Conservation (phyloP, 2,797 vertebrate species). For the Manis javanica region DNA sequence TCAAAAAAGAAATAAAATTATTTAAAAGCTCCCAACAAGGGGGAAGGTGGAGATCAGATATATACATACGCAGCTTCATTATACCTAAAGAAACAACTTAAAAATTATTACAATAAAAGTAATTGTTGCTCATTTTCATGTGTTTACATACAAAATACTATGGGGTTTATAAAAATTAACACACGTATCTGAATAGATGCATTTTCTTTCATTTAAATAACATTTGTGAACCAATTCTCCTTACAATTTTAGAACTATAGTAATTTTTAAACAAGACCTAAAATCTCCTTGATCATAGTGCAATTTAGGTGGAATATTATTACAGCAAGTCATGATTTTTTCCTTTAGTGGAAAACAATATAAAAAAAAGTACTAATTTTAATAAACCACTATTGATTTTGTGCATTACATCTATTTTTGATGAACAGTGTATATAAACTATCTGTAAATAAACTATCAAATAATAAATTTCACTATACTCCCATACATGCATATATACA, state of each 20-base stretch:
- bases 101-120: slow-evolving; percentile 22
- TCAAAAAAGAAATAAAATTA: neutral
- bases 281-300: neutral
- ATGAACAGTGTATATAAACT: neutral
- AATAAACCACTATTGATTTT: slow-evolving; percentile 13
- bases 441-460: neutral
- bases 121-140: neutral
- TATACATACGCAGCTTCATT: neutral
- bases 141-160: neutral
- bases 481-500: neutral
- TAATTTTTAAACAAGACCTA: neutral
- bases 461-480: neutral
- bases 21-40: neutral
- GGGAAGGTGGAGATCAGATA: neutral
- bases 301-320: neutral
- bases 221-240: neutral
- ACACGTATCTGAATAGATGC: neutral
- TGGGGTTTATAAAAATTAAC: slow-evolving; percentile 1
- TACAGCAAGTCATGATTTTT: neutral
- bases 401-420: slow-evolving; percentile 25
- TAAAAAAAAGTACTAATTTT: slow-evolving; percentile 24
- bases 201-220: slow-evolving; percentile 11
- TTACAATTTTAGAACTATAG: slow-evolving; percentile 26
- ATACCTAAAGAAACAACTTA: neutral
- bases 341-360: neutral